Percentiles rank a stretch among this genome's conserved stretches.
phyloP scores from a whole-genome alignment of 2,888 invertebrate genomes.

The Agrotis puta region DNA sequence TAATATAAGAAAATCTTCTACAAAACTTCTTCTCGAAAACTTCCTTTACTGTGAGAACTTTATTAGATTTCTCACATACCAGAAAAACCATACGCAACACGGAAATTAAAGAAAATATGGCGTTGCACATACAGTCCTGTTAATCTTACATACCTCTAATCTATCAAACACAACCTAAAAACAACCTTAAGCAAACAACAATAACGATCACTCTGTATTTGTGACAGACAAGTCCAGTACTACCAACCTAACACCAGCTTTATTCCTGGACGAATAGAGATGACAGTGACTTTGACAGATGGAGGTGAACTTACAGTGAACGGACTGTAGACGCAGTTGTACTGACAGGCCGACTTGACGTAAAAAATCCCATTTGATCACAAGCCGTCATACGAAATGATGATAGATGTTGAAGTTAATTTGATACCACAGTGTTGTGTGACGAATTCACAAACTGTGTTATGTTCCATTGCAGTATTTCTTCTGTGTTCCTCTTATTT shows the following conservation, averaged over 20 bases:
- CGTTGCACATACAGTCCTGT: slow-evolving; percentile 61
- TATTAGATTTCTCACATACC: slow-evolving; percentile 53
- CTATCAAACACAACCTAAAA: neutral
- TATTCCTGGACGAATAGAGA: neutral
- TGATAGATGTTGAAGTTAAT: slow-evolving; percentile 77
- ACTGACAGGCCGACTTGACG: slow-evolving; percentile 63
- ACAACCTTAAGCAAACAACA: neutral
- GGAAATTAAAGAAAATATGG: slow-evolving; percentile 66
- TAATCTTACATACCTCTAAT: neutral
- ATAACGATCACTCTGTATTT: neutral
- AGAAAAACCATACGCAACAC: slow-evolving; percentile 61
- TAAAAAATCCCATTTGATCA: slow-evolving; percentile 79
- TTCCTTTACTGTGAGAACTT: slow-evolving; percentile 31
- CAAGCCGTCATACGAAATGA: slow-evolving; percentile 79
- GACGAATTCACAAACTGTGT: slow-evolving; percentile 71
- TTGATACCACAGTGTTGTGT: slow-evolving; percentile 61
- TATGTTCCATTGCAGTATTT: slow-evolving; percentile 57
- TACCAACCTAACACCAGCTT: neutral
- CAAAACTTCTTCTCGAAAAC: neutral
- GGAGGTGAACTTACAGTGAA: neutral
- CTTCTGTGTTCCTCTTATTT: slow-evolving; percentile 47
- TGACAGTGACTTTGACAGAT: neutral
- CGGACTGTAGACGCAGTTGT: slow-evolving; percentile 57
- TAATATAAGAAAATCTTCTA: neutral
- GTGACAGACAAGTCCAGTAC: neutral